phyloP scores from a whole-genome alignment of 2,888 invertebrate species.

The Abscondita cerata region DNA sequence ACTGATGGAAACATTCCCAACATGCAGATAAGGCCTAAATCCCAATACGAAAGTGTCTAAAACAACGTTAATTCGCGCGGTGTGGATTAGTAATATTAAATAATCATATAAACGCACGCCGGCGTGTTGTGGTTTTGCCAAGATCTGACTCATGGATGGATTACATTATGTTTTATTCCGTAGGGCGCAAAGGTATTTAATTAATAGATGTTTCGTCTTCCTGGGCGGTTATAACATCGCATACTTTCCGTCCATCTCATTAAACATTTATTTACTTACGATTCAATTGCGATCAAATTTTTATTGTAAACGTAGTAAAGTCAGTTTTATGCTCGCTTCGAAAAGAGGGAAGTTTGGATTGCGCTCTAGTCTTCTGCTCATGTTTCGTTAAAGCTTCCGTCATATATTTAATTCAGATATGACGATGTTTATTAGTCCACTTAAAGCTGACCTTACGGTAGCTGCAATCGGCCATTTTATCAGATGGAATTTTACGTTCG shows the following conservation, averaged over 20 bases:
- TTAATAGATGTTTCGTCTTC: conserved; percentile 19
- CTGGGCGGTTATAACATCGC: conserved; percentile 3
- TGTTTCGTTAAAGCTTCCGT: neutral
- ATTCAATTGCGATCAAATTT: conserved; percentile 14
- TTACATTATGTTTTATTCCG: conserved; percentile 22
- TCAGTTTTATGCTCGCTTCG: neutral
- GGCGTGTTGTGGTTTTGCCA: conserved; percentile 24
- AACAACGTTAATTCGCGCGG: conserved; percentile 28
- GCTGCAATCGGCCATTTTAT: too few relatives aligned
- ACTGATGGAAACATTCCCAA: conserved; percentile 36
- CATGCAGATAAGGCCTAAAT: conserved; percentile 30
- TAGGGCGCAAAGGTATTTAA: conserved; percentile 23
- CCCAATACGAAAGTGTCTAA: conserved; percentile 22
- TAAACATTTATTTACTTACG: conserved; percentile 12
- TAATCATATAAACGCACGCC: conserved; percentile 25
- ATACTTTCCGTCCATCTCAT: neutral
- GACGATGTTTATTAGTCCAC: conserved; percentile 2
- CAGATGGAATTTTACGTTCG: too few relatives aligned
- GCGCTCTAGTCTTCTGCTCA: conserved; percentile 6
- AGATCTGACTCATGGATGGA: conserved; percentile 15
- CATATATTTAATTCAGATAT: conserved; percentile 9
- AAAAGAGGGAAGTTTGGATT: neutral
- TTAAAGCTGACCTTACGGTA: conserved; percentile 5
- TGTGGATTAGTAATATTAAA: conserved; percentile 36
- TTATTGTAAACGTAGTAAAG: conserved; percentile 5